Conservation (phyloP, 2,888 invertebrate genomes). For the Nemotelus pantherinus region DNA sequence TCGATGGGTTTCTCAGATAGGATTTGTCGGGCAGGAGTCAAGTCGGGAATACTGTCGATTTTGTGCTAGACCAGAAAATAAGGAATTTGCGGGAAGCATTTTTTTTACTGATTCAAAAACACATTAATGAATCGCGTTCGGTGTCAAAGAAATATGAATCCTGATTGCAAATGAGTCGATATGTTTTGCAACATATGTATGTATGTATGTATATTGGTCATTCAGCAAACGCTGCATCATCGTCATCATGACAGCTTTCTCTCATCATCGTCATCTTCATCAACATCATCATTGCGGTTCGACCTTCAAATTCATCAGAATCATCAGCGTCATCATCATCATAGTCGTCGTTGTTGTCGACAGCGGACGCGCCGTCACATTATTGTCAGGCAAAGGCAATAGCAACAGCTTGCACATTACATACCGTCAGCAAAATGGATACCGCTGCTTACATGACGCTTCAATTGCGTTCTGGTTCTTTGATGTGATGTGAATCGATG, state of each 20-base stretch:
- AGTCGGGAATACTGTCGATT: no score
- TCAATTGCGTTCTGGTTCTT: not conserved
- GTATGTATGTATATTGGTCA: constrained; percentile 10
- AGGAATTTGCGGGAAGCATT: no score
- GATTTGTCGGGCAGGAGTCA: not conserved
- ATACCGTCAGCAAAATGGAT: constrained; percentile 2
- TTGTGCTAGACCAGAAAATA: no score
- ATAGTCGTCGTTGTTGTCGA: constrained; percentile 1
- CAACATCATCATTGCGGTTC: constrained; percentile 33
- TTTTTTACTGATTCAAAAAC: no score
- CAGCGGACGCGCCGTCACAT: constrained; percentile 6
- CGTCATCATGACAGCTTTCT: constrained; percentile 14
- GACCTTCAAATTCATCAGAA: constrained; percentile 36
- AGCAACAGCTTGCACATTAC: constrained; percentile 28
- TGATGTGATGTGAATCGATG: constrained; percentile 21
- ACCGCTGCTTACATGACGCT: constrained; percentile 1
- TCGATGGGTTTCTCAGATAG: not conserved
- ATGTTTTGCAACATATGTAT: no score
- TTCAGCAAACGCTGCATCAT: constrained; percentile 24
- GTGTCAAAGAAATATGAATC: no score
- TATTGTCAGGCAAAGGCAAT: constrained; percentile 12
- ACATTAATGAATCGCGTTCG: no score
- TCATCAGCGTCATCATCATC: constrained; percentile 22
- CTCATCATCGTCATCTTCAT: not conserved
- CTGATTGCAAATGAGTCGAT: no score